Percentiles rank a stretch among this genome's conserved stretches.
Conservation (phyloP, 2,113 vertebrate species). For the Callorhinus ursinus region DNA sequence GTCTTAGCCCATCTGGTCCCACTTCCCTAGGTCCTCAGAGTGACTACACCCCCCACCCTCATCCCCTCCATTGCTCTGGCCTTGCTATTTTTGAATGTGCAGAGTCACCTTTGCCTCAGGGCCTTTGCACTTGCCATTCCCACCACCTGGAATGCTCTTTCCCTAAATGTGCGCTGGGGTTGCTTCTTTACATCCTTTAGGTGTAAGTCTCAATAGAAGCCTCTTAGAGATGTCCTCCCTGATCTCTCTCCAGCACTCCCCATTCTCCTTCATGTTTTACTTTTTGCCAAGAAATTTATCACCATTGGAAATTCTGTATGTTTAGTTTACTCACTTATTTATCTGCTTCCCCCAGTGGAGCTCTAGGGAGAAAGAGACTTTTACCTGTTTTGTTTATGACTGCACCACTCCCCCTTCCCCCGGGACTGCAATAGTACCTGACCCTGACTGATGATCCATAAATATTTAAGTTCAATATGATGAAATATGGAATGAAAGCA, state of each 20-base stretch:
- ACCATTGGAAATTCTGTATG: background rate
- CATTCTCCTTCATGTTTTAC: background rate
- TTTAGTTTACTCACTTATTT: background rate
- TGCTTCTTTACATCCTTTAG: background rate
- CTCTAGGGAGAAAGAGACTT: background rate
- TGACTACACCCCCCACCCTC: background rate
- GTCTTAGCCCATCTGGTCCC: background rate
- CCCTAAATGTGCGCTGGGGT: background rate
- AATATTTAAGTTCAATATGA: background rate
- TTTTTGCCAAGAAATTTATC: background rate
- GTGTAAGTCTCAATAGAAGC: background rate
- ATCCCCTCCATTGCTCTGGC: background rate
- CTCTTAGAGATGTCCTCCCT: background rate
- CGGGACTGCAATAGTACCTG: background rate
- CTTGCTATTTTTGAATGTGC: background rate
- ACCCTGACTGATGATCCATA: background rate
- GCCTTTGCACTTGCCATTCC: background rate
- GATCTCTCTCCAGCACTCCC: background rate
- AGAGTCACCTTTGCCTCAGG: background rate
- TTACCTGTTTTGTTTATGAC: background rate
- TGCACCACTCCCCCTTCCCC: accelerated
- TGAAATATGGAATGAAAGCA: background rate
- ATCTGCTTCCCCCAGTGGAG: background rate
- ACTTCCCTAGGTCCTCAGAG: background rate
- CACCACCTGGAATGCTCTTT: background rate